These are phyloP conservation scores for Geothlypis trichas DNA, from an alignment of 2,113 vertebrate genomes.

Conservation along the genomic window DNA sequence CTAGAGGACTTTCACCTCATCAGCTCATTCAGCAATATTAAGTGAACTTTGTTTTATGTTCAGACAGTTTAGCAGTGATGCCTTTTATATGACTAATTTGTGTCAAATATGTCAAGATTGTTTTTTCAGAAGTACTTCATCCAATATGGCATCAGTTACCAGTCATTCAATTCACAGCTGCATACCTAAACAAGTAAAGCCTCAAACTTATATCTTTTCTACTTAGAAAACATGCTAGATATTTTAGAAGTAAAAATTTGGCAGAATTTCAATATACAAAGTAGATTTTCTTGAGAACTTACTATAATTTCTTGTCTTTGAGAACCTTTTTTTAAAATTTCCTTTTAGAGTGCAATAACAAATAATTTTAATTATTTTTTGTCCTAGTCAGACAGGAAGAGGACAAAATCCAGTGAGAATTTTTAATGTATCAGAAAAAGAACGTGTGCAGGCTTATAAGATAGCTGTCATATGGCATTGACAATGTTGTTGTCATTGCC, in stretches of 20 bases:
- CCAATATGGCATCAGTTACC: background rate
- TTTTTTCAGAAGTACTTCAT: constrained; percentile 54
- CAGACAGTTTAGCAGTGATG: constrained; percentile 71
- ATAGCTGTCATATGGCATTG: background rate
- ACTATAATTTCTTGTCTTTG: background rate
- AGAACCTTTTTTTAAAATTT: fast-evolving
- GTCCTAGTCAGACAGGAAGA: background rate
- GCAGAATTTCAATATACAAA: background rate
- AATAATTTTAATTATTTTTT: background rate
- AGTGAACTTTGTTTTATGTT: constrained; percentile 72
- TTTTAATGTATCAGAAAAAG: background rate
- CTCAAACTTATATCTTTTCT: background rate
- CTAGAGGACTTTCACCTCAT: constrained; percentile 40
- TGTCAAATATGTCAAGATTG: constrained; percentile 68
- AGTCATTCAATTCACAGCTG: background rate
- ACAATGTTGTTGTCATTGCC: background rate
- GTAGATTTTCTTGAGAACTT: background rate
- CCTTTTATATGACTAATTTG: constrained; percentile 72
- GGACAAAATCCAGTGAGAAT: background rate
- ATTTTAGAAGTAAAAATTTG: background rate
- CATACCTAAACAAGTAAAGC: constrained; percentile 7
- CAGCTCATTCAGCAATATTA: constrained; percentile 69
- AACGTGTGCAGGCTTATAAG: fast-evolving
- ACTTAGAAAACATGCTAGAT: background rate
- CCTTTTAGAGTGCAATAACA: background rate